These are phyloP conservation scores for Fragum sueziense DNA, from an alignment of 2,888 invertebrate species.

Conservation along the genomic window DNA sequence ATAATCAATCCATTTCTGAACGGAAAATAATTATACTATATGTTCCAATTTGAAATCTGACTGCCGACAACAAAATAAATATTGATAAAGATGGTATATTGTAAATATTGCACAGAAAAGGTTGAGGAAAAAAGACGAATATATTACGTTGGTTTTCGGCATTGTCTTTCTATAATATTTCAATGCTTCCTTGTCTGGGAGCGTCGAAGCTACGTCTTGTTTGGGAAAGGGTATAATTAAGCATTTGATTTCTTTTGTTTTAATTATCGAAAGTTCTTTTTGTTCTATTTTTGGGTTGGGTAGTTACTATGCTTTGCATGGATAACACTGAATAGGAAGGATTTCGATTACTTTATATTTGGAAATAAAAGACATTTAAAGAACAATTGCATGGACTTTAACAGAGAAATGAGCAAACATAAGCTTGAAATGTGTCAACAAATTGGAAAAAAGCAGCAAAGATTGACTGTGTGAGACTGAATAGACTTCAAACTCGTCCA, in stretches of 20 bases:
- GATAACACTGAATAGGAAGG: conserved; percentile 4
- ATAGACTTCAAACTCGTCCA: neutral
- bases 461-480: neutral
- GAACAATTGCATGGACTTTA: neutral
- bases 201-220: no score
- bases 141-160: no score
- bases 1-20: no score
- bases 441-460: neutral
- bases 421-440: neutral
- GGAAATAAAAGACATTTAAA: neutral
- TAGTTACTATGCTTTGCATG: conserved; percentile 27
- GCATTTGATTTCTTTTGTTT: neutral
- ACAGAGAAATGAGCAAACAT: neutral
- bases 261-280: conserved; percentile 26
- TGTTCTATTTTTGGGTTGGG: conserved; percentile 33
- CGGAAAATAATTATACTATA: no score
- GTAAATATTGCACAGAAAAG: no score
- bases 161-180: no score
- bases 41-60: no score
- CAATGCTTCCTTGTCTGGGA: no score
- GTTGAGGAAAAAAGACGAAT: no score
- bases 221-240: no score
- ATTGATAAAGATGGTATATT: no score
- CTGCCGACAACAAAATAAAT: no score
- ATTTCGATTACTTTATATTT: neutral